Evolutionary conservation across 2,888 invertebrate genomes (phyloP).

Genomic region (Lamellibrachia columna): DNA sequence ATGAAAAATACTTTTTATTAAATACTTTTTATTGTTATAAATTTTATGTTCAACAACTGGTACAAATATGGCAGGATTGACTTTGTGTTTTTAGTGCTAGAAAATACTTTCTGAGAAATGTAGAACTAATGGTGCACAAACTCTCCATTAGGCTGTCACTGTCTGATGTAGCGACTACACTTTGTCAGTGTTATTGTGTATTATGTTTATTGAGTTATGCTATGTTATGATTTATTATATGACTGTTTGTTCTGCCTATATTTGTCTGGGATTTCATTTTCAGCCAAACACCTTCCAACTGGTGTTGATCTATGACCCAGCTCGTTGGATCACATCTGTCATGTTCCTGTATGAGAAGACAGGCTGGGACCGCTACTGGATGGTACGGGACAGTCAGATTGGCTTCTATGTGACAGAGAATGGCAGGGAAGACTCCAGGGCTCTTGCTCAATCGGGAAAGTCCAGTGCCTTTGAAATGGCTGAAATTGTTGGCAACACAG

Average conservation of each 20-base stretch:
- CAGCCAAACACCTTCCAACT: constrained; percentile 30
- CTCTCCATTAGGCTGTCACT: too few relatives aligned
- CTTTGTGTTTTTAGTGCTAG: too few relatives aligned
- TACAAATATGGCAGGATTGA: too few relatives aligned
- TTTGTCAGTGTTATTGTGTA: too few relatives aligned
- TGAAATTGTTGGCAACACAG: constrained; percentile 9
- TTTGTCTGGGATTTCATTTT: not conserved
- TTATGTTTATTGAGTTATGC: not conserved
- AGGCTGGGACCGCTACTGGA: constrained; percentile 17
- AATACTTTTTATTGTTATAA: too few relatives aligned
- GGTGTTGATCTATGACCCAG: constrained; percentile 19
- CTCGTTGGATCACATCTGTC: not conserved
- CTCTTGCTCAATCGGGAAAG: not conserved
- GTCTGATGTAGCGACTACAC: too few relatives aligned
- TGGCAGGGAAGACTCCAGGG: not conserved
- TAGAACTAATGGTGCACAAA: too few relatives aligned
- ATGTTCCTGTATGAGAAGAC: constrained; percentile 25
- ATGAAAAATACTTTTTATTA: too few relatives aligned
- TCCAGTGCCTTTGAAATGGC: constrained; percentile 21
- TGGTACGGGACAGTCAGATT: constrained; percentile 21
- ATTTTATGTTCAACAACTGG: too few relatives aligned
- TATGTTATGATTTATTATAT: not conserved
- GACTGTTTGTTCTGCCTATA: not conserved
- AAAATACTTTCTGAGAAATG: too few relatives aligned
- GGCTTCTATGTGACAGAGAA: constrained; percentile 16